Evolutionary conservation across 2,888 invertebrate species (phyloP).

Genomic region (Dione juno): DNA sequence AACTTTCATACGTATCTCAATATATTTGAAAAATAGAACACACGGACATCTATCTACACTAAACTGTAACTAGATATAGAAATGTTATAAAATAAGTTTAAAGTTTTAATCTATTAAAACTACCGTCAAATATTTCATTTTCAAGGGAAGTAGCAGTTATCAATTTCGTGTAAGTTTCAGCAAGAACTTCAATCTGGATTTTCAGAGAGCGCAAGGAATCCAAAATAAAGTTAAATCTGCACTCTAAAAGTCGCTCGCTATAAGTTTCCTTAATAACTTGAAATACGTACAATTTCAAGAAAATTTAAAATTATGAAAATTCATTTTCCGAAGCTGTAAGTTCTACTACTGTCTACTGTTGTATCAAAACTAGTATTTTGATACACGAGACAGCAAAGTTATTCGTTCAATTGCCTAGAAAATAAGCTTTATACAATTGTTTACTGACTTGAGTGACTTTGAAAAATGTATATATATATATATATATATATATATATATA

Average conservation of each 20-base stretch:
- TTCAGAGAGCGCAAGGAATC: conserved; percentile 36
- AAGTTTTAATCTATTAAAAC: neutral
- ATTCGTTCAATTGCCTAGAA: too few species aligned
- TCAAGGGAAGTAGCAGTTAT: neutral
- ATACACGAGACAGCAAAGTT: too few species aligned
- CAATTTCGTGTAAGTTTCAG: conserved; percentile 2
- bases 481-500: too few species aligned
- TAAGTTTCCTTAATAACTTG: neutral
- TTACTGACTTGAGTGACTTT: too few species aligned
- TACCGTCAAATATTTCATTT: neutral
- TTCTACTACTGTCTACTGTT: too few species aligned
- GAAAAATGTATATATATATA: too few species aligned
- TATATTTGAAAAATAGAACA: too few species aligned
- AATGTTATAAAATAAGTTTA: neutral
- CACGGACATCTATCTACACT: too few species aligned
- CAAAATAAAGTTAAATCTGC: conserved; percentile 18
- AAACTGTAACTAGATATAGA: too few species aligned
- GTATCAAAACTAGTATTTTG: too few species aligned
- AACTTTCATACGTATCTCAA: too few species aligned
- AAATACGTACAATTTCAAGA: neutral
- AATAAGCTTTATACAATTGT: too few species aligned
- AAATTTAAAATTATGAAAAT: neutral
- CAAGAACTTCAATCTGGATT: conserved; percentile 36
- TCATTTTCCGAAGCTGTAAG: neutral
- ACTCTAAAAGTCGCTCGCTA: neutral